Evolutionary conservation across 2,888 invertebrate genomes (phyloP), one percentile per base, ranked within the genome.

Genomic region (Drosophila limbata): DNA sequence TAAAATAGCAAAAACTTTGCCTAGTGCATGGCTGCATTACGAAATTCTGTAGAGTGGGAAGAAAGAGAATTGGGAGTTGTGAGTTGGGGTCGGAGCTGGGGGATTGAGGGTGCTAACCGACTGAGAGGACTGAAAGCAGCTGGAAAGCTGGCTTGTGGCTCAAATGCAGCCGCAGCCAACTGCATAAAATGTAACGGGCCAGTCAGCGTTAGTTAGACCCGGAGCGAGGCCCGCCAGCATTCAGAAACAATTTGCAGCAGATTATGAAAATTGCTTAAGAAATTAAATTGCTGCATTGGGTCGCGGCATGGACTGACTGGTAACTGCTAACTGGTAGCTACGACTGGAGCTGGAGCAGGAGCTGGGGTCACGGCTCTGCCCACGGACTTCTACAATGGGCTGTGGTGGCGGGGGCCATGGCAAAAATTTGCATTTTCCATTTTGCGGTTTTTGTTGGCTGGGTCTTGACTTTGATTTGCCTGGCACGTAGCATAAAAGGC

Each of bases 211-310:
- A 44, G 63, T 51, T 61, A 15, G 25, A 33, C 45, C 40, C 31
- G 52, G 28, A 48, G 63, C 60, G 55, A 69, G 62, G 56, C 82
- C 84, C 70, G 77, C 42, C 83, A 76, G 77, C 82, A 85, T 89
- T 89, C 89, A 89, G 89, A 89, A 89, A 89, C 90, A 89, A 89
- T 89, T 89, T 89, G 90, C 89, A 78, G 77, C 79, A 89, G 90
- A 89, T 89, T 89, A 89, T 89, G 90, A 90, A 89, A 89, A 89
- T 89, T 89, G 90, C 89, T 89, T 82, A 89, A 90, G 89, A 89
- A 90, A 89, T 89, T 89, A 89, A 89, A 89, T 90, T 89, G 88
- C 89, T 71, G 89, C 87, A 88, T 70, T 79, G 81, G 83, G 66
- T 70, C 66, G 63, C 70, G 42, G 70, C 66, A 25, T 45, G 47